phyloP scores from a whole-genome alignment of 2,113 vertebrate genomes.

The Oncorhynchus tshawytscha region DNA sequence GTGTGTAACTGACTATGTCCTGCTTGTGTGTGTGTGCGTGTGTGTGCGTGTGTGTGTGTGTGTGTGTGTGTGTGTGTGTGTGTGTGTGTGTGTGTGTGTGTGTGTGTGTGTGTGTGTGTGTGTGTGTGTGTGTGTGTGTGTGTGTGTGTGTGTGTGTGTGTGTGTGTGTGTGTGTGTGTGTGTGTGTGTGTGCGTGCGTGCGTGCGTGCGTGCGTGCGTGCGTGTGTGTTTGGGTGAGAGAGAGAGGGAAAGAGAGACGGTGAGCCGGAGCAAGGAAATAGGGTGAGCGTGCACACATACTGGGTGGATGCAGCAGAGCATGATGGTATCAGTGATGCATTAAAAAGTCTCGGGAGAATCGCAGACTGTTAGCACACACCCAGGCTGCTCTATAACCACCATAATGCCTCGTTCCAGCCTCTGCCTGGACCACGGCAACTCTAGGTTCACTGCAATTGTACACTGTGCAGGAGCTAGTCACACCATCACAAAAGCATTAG shows the following conservation, averaged over 20 bases:
- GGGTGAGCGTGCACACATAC: neutral
- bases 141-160: too few species aligned
- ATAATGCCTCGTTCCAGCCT: neutral
- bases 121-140: neutral
- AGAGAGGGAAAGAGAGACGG: neutral
- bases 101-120: neutral
- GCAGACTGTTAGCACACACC: neutral
- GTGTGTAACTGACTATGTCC: neutral
- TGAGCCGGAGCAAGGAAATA: neutral
- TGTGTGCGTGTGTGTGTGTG: neutral
- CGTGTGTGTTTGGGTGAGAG: neutral
- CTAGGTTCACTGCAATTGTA: neutral
- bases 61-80: neutral
- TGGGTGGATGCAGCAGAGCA: neutral
- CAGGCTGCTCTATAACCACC: neutral
- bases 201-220: neutral
- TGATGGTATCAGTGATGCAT: slow-evolving; percentile 15
- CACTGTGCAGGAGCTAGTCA: neutral
- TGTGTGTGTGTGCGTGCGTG: neutral
- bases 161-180: too few species aligned
- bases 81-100: neutral
- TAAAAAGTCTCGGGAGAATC: neutral
- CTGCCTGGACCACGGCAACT: neutral
- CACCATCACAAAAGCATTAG: neutral
- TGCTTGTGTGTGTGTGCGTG: neutral